Percentiles rank a stretch among this genome's conserved stretches.
Conservation (phyloP, 2,113 vertebrate genomes). For the Poeciliopsis occidentalis region DNA sequence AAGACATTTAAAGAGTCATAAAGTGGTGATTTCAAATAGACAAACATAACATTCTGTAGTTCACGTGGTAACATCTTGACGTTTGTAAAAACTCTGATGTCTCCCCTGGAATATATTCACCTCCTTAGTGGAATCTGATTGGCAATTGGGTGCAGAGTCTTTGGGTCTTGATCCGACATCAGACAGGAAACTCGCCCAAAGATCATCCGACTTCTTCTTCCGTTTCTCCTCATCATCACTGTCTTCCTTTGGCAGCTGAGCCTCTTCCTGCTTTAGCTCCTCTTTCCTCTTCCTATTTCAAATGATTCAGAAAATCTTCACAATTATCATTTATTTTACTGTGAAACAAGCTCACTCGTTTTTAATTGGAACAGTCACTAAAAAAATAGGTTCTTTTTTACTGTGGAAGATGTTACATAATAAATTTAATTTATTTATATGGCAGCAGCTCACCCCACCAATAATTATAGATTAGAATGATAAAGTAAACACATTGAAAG, state of each 20-base stretch:
- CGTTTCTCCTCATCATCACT: constrained; percentile 42
- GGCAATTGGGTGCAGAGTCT: not conserved
- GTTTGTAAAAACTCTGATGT: not conserved
- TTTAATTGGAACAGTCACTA: no score
- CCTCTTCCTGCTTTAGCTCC: constrained; percentile 20
- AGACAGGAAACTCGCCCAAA: constrained; percentile 96
- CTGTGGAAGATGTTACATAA: no score
- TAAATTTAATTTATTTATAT: no score
- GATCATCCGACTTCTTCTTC: constrained; percentile 91
- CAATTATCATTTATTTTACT: not conserved
- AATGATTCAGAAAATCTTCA: not conserved
- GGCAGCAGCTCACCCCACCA: no score
- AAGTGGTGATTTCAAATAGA: not conserved
- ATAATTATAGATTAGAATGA: no score
- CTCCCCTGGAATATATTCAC: constrained; percentile 19
- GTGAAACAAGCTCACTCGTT: not conserved
- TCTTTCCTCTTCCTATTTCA: constrained; percentile 79
- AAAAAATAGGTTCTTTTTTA: no score
- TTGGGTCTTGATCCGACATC: constrained; percentile 89
- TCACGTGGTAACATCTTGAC: not conserved
- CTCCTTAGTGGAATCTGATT: constrained; percentile 8
- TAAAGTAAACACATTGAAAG: no score
- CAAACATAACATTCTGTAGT: no score
- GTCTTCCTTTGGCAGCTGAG: constrained; percentile 34
- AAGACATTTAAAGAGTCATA: not conserved